phyloP scores from a whole-genome alignment of 2,113 vertebrate genomes.

The Drymodes brunneopygia region DNA sequence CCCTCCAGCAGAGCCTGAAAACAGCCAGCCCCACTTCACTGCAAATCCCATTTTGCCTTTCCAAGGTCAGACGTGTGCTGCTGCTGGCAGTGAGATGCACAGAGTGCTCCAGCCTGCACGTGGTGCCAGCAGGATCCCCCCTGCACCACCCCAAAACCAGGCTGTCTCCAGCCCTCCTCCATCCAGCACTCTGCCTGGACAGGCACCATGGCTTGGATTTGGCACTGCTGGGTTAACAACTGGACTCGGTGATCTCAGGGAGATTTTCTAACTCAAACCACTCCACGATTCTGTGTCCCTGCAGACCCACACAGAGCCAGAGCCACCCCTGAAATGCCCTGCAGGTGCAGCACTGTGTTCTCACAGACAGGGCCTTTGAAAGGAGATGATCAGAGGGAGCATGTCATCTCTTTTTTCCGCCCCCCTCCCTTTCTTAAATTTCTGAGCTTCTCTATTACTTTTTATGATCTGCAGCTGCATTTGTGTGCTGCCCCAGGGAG shows the following conservation, averaged over 20 bases:
- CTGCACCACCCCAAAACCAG: background rate
- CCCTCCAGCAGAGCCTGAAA: background rate
- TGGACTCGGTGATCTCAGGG: background rate
- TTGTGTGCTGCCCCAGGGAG: slow-evolving; percentile 11
- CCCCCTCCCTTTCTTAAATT: background rate
- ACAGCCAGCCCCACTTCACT: background rate
- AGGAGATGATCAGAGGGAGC: slow-evolving; percentile 19
- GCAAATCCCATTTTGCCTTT: background rate
- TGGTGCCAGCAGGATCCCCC: accelerated
- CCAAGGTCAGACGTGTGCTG: accelerated
- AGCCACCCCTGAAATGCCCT: background rate
- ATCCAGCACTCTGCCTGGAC: background rate
- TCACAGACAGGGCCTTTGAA: background rate
- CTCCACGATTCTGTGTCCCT: background rate
- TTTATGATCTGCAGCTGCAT: slow-evolving; percentile 20
- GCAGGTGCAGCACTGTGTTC: background rate
- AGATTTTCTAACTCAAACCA: background rate
- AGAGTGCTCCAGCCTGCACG: background rate
- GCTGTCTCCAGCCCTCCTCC: background rate
- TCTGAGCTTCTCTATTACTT: slow-evolving; percentile 57
- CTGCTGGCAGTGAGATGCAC: background rate
- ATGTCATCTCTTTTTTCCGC: background rate
- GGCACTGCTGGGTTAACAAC: background rate
- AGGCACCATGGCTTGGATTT: accelerated
- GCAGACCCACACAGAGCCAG: accelerated